A percentile compares a stretch with the other conserved stretches of the same genome.
These are phyloP conservation scores for Diplazon laetatorius DNA, from an alignment of 2,888 invertebrate species.

Conservation along the genomic window DNA sequence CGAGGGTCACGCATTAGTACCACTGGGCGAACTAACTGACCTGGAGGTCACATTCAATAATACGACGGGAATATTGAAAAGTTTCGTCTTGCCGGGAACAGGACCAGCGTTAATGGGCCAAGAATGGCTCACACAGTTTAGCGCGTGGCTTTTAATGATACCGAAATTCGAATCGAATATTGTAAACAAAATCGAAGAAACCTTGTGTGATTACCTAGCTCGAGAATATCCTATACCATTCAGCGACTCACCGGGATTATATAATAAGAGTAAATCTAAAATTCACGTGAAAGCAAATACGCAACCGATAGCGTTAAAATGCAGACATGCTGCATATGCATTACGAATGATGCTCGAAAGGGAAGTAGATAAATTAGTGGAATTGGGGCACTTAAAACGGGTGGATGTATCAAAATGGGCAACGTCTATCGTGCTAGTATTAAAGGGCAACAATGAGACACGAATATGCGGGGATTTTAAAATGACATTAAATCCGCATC, in stretches of 20 bases:
- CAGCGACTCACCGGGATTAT: conserved; percentile 47
- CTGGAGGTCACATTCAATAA: background rate
- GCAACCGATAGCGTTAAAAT: conserved; percentile 46
- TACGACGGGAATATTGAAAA: background rate
- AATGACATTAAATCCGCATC: conserved; percentile 48
- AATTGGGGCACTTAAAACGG: conserved; percentile 35
- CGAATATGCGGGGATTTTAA: conserved; percentile 57
- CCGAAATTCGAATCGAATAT: background rate
- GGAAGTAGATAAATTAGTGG: conserved; percentile 47
- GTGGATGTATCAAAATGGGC: conserved; percentile 60
- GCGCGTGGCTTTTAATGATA: conserved; percentile 50
- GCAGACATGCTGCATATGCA: conserved; percentile 49
- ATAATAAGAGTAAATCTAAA: conserved; percentile 53
- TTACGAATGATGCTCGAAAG: conserved; percentile 43
- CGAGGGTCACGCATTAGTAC: background rate
- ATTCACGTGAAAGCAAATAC: conserved; percentile 48
- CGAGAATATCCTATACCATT: conserved; percentile 46
- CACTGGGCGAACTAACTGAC: background rate
- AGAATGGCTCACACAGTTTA: conserved; percentile 16
- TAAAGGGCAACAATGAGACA: conserved; percentile 55
- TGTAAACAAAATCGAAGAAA: conserved; percentile 29
- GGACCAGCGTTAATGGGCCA: conserved; percentile 48
- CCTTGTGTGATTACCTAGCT: background rate
- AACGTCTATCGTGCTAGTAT: conserved; percentile 55
- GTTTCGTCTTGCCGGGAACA: background rate